Evolutionary conservation across 2,888 invertebrate genomes (phyloP).

Genomic region (Lypha dubia): DNA sequence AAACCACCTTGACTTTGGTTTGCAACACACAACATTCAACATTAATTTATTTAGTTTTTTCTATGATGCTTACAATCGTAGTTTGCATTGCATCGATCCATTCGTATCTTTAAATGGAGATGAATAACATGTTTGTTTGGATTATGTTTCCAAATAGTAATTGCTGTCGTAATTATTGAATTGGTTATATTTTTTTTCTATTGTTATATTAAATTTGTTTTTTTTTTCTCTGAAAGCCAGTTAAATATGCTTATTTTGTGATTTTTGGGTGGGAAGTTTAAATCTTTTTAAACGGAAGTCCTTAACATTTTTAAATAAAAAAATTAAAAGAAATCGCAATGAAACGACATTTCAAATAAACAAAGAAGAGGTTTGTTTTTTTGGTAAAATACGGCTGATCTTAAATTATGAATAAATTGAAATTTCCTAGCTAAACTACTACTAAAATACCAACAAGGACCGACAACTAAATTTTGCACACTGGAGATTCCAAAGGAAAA

Average conservation of each 20-base stretch:
- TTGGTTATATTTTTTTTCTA: slow-evolving; percentile 30
- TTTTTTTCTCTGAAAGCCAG: slow-evolving; percentile 4
- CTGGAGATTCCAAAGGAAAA: no score
- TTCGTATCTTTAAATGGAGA: slow-evolving; percentile 43
- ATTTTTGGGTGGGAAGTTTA: neutral
- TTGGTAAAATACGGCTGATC: neutral
- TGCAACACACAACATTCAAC: slow-evolving; percentile 22
- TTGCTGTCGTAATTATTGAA: slow-evolving; percentile 50
- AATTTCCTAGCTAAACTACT: no score
- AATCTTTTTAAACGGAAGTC: slow-evolving; percentile 46
- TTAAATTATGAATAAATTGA: no score
- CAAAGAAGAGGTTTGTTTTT: neutral
- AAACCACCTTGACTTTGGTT: slow-evolving; percentile 67
- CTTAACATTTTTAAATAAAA: neutral
- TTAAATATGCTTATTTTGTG: neutral
- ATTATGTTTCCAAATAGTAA: slow-evolving; percentile 35
- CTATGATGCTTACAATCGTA: neutral
- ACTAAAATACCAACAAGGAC: no score
- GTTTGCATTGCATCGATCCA: slow-evolving; percentile 4
- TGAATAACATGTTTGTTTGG: slow-evolving; percentile 35
- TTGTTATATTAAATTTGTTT: slow-evolving; percentile 14
- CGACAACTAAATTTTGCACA: no score
- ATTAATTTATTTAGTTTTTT: neutral
- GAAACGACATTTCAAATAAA: neutral
- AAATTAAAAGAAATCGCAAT: neutral